phyloP scores from a whole-genome alignment of 2,797 vertebrate genomes.

The Pelochelys cantorii region DNA sequence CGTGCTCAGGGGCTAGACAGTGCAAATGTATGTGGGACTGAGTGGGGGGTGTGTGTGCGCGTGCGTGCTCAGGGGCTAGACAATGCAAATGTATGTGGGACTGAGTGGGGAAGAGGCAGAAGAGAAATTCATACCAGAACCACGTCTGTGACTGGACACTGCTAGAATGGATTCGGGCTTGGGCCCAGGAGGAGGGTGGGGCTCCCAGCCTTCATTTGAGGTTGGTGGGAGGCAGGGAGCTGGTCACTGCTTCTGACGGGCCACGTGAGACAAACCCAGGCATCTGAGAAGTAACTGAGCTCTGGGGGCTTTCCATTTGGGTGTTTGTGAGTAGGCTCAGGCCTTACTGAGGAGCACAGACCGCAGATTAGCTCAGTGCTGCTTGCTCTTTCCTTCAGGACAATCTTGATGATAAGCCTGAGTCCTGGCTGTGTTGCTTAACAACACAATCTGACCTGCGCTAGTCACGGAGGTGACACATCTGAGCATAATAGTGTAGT shows the following conservation, averaged over 20 bases:
- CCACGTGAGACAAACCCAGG: too few relatives aligned
- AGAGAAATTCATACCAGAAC: not conserved
- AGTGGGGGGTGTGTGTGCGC: too few relatives aligned
- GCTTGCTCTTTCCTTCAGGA: not conserved
- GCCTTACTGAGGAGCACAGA: not conserved
- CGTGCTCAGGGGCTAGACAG: too few relatives aligned
- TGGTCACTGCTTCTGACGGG: not conserved
- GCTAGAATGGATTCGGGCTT: not conserved
- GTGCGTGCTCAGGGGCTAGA: not conserved
- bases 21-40: too few relatives aligned
- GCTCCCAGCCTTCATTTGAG: not conserved
- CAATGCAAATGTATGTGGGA: not conserved
- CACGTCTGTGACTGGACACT: too few relatives aligned
- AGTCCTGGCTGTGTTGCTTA: not conserved
- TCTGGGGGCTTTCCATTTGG: not conserved
- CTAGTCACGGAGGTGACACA: not conserved
- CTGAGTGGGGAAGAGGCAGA: not conserved
- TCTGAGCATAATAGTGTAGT: not conserved
- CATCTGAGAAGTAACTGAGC: not conserved
- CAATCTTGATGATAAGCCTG: not conserved
- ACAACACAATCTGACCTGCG: not conserved
- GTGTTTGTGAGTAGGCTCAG: not conserved
- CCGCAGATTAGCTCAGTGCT: not conserved
- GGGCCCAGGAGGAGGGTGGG: not conserved
- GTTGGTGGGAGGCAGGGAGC: not conserved